Conservation (phyloP, 2,888 invertebrate genomes). For the Seladonia tumulorum region DNA sequence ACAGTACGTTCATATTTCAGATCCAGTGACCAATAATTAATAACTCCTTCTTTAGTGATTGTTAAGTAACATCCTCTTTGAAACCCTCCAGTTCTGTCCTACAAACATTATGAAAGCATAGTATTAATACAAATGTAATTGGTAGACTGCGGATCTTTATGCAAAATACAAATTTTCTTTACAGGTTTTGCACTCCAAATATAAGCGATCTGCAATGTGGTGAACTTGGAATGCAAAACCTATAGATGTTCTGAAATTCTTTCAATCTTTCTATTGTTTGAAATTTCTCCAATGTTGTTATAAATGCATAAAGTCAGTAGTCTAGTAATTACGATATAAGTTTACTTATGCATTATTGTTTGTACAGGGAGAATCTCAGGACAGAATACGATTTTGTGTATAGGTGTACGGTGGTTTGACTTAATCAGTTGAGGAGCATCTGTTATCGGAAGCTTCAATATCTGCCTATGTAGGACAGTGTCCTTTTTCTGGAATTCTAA, state of each 20-base stretch:
- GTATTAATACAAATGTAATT: slow-evolving; percentile 1
- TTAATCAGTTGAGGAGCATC: slow-evolving; percentile 86
- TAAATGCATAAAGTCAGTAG: neutral
- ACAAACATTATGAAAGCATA: slow-evolving; percentile 35
- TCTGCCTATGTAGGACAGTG: slow-evolving; percentile 87
- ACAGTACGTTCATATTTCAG: slow-evolving; percentile 88
- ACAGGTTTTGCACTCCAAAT: no score
- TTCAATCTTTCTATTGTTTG: no score
- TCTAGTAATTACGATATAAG: slow-evolving; percentile 13
- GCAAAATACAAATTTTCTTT: no score
- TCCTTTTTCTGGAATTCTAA: slow-evolving; percentile 90
- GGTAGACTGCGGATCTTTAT: no score
- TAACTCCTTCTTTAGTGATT: slow-evolving; percentile 90
- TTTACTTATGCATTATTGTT: neutral
- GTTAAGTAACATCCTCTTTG: slow-evolving; percentile 90
- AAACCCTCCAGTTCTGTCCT: slow-evolving; percentile 86
- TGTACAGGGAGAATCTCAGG: slow-evolving; percentile 86
- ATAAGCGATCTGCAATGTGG: no score
- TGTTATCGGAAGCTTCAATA: slow-evolving; percentile 88
- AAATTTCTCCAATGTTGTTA: no score
- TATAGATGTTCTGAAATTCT: no score
- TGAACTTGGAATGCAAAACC: no score
- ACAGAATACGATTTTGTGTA: slow-evolving; percentile 88
- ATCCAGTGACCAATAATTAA: slow-evolving; percentile 92
- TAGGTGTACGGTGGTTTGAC: slow-evolving; percentile 89